Conservation (phyloP, 1,140 invertebrate genomes). For the Drosophila bifasciata region DNA sequence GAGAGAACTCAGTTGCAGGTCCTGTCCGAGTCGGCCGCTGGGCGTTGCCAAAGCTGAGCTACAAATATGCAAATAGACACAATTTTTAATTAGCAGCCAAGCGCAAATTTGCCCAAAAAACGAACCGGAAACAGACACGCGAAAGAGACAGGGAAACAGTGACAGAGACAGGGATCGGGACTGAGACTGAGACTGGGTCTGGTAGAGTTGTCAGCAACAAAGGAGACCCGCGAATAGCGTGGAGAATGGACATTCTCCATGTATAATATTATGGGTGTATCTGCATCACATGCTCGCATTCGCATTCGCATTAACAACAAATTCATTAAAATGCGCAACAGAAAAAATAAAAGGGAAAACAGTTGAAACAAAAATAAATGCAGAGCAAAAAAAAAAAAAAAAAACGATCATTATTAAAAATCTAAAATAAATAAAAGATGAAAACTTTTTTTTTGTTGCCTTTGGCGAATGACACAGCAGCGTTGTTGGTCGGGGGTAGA, state of each 20-base stretch:
- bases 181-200: not conserved
- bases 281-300: slow-evolving; percentile 48
- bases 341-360: slow-evolving; percentile 58
- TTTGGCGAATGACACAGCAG: slow-evolving; percentile 68
- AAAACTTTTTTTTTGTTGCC: slow-evolving; percentile 62
- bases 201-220: slow-evolving; percentile 74
- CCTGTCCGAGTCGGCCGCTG: slow-evolving; percentile 22
- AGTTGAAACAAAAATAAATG: slow-evolving; percentile 26
- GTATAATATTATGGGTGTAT: slow-evolving; percentile 33
- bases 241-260: slow-evolving; percentile 30
- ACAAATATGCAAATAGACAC: slow-evolving; percentile 82
- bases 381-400: slow-evolving; percentile 26
- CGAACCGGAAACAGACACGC: slow-evolving; percentile 31
- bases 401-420: slow-evolving; percentile 74
- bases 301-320: slow-evolving; percentile 62
- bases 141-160: not conserved
- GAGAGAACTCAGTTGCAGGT: slow-evolving; percentile 69
- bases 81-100: slow-evolving; percentile 80
- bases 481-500: no score
- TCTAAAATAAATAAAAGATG: slow-evolving; percentile 82
- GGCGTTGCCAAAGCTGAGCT: slow-evolving; percentile 31
- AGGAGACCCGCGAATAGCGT: slow-evolving; percentile 58
- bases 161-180: no score
- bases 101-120: slow-evolving; percentile 73
- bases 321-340: slow-evolving; percentile 79